phyloP scores from a whole-genome alignment of 2,888 invertebrate genomes.

The Polyploca ridens region DNA sequence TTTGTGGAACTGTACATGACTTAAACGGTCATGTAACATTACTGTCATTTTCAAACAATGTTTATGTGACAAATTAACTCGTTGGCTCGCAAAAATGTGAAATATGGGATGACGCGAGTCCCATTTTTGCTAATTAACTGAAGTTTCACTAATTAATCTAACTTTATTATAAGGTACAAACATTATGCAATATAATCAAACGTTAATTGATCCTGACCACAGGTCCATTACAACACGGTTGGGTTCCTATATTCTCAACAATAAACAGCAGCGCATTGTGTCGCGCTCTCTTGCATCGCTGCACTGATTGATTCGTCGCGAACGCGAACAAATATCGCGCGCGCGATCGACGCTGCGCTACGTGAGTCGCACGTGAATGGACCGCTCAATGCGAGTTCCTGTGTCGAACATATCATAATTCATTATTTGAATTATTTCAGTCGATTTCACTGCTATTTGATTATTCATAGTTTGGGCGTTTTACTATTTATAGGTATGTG shows the following conservation, averaged over 20 bases:
- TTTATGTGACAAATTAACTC: too few relatives aligned
- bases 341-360: not conserved
- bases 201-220: not conserved
- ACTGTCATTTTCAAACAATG: too few relatives aligned
- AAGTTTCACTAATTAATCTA: not conserved
- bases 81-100: too few relatives aligned
- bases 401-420: constrained; percentile 3
- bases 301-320: constrained; percentile 12
- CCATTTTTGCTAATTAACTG: too few relatives aligned
- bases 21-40: too few relatives aligned
- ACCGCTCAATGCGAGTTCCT: constrained; percentile 1
- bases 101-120: too few relatives aligned
- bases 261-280: constrained; percentile 3
- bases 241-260: not conserved
- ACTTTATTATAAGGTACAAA: not conserved
- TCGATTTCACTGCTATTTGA: not conserved
- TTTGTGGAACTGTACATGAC: too few relatives aligned
- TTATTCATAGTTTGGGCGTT: not conserved
- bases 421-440: constrained; percentile 7
- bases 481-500: not conserved
- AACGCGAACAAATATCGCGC: constrained; percentile 13
- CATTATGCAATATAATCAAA: not conserved
- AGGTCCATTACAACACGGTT: not conserved
- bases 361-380: constrained; percentile 12
- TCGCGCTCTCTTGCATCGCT: not conserved